A percentile compares a stretch with the other conserved stretches of the same genome.
These are phyloP conservation scores for Crocuta crocuta DNA, from an alignment of 2,113 vertebrate genomes.

Conservation along the genomic window DNA sequence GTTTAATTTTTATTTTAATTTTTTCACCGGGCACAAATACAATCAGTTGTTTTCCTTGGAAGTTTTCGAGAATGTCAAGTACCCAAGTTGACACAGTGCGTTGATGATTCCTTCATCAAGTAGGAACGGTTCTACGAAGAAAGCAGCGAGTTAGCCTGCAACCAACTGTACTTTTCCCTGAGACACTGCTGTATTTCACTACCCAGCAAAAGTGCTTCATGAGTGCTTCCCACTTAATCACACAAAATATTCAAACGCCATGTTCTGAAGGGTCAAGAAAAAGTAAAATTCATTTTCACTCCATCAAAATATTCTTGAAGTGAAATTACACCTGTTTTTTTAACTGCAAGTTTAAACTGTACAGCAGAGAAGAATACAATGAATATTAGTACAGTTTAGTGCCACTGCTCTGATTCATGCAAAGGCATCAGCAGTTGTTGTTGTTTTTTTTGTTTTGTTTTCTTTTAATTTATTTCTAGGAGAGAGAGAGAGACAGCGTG, in stretches of 20 bases:
- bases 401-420: not conserved
- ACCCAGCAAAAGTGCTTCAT: not conserved
- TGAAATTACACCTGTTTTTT: not conserved
- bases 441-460: too few species aligned
- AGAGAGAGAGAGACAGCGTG: too few species aligned
- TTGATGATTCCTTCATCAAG: not conserved
- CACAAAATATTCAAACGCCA: conserved; percentile 43
- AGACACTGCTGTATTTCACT: not conserved
- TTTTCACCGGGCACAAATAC: not conserved
- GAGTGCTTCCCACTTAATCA: not conserved
- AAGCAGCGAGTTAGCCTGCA: not conserved
- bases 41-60: not conserved
- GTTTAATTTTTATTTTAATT: not conserved
- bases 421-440: not conserved
- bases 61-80: not conserved
- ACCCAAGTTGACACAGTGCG: not conserved
- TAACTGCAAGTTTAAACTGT: not conserved
- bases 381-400: not conserved
- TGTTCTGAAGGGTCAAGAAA: conserved; percentile 21
- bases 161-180: not conserved
- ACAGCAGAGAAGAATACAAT: not conserved
- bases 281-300: conserved; percentile 41
- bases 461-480: too few species aligned
- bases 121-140: not conserved
- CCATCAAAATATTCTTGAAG: conserved; percentile 25